phyloP scores from a whole-genome alignment of 2,113 vertebrate genomes.

The Trachemys scripta region DNA sequence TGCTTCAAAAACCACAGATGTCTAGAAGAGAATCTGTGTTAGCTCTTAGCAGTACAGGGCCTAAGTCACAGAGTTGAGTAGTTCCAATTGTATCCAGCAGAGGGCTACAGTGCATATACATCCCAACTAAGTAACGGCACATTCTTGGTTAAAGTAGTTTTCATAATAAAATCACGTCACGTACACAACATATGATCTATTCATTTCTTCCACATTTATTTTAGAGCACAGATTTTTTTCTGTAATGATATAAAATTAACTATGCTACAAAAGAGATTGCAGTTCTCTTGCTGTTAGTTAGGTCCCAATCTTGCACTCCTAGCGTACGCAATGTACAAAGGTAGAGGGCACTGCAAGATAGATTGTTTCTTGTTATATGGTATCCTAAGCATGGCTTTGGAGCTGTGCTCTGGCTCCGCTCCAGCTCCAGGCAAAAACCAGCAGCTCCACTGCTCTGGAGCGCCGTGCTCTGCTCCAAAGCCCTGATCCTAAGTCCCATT shows the following conservation, averaged over 20 bases:
- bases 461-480: too few species aligned
- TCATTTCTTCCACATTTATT: not conserved
- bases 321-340: not conserved
- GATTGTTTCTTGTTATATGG: not conserved
- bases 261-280: not conserved
- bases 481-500: not conserved
- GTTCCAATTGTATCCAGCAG: not conserved
- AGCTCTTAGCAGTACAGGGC: not conserved
- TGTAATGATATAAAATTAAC: not conserved
- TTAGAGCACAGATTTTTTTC: not conserved
- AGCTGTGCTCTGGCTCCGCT: too few species aligned
- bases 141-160: not conserved
- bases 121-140: not conserved
- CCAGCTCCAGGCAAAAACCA: too few species aligned
- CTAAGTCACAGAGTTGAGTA: not conserved
- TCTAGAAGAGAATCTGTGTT: not conserved
- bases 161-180: not conserved
- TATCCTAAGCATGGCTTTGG: too few species aligned
- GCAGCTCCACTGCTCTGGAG: too few species aligned
- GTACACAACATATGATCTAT: not conserved
- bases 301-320: not conserved
- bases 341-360: not conserved
- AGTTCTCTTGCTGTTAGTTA: not conserved
- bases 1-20: not conserved
- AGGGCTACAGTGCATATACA: not conserved